Evolutionary conservation across 2,113 vertebrate genomes (phyloP).

Genomic region (Peromyscus californicus): DNA sequence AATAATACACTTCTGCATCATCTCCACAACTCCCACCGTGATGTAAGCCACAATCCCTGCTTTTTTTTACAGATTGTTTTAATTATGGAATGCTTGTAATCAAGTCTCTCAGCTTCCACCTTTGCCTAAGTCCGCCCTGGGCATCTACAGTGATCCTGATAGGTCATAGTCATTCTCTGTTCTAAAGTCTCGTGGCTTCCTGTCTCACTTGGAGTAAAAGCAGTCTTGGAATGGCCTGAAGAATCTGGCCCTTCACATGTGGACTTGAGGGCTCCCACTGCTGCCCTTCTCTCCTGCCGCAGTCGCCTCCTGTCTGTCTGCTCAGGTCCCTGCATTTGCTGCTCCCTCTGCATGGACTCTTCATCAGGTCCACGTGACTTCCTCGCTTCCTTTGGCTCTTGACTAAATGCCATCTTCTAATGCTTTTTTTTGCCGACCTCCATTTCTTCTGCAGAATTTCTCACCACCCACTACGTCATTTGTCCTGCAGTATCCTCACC

Average conservation of each 20-base stretch:
- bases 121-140: slow-evolving; percentile 20
- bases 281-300: not conserved
- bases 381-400: slow-evolving; percentile 13
- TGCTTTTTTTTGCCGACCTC: not conserved
- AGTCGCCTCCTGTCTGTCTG: not conserved
- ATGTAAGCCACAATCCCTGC: not conserved
- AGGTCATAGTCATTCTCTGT: not conserved
- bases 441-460: slow-evolving; percentile 17
- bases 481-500: not conserved
- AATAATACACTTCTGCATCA: not conserved
- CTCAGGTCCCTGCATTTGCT: not conserved
- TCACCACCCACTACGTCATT: not conserved
- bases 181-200: not conserved
- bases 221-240: not conserved
- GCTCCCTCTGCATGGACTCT: not conserved
- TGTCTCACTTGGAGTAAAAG: not conserved
- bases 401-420: not conserved
- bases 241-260: not conserved
- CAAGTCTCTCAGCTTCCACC: slow-evolving; percentile 19
- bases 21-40: not conserved
- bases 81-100: slow-evolving; percentile 32
- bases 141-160: not conserved
- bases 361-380: not conserved
- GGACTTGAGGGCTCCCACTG: not conserved
- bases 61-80: not conserved